Base-by-base conservation (phyloP, 1,140 invertebrate species). In the Meloidogyne hapla region DNA sequence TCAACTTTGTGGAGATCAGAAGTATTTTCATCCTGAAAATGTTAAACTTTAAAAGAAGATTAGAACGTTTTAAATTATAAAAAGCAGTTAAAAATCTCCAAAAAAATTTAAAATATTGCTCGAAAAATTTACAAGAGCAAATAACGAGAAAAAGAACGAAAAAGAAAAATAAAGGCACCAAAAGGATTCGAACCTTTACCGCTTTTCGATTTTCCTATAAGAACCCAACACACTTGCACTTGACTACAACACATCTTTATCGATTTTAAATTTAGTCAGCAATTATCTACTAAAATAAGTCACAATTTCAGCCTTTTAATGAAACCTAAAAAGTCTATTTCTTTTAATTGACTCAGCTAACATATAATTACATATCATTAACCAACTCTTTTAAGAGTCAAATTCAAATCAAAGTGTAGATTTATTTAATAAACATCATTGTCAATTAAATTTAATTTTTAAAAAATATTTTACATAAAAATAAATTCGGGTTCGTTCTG, bases 1-100 rank as follows among this genome's bases (percentile, higher is more conserved):
- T 98, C 95, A 12, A 99, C 95, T 1, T 94, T 92, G 91, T 93
- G 86, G 66, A 90, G 88, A 77, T 87, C 85, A 0, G 87, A 74
- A 4, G 79, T 82, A 70, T 85, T 80, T 56, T 78, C 69, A 70
- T 87, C 84, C 77, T 87, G 42, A 69, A 76, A 40, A n/a, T 42
- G 9, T 42, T 42, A 2, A 12, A 38, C 33, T 38, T 38, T 38
- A 2, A 9, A 33, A 25, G 18, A 79, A 74, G 72, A n/a, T n/a
- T n/a, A n/a, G n/a, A n/a, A n/a, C n/a, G n/a, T n/a, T 62, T 45
- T 25, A 45, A 71, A 61, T 26, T n/a, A 28, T 72, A 38, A 72
- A 67, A 4, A n/a, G 13, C n/a, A n/a, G n/a, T n/a, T n/a, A n/a
- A n/a, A n/a, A n/a, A n/a, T n/a, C n/a, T n/a, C n/a, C n/a, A 75